A percentile compares a stretch with the other conserved stretches of the same genome.
Conservation (phyloP, 2,797 vertebrate genomes). For the Macropus fuliginosus region DNA sequence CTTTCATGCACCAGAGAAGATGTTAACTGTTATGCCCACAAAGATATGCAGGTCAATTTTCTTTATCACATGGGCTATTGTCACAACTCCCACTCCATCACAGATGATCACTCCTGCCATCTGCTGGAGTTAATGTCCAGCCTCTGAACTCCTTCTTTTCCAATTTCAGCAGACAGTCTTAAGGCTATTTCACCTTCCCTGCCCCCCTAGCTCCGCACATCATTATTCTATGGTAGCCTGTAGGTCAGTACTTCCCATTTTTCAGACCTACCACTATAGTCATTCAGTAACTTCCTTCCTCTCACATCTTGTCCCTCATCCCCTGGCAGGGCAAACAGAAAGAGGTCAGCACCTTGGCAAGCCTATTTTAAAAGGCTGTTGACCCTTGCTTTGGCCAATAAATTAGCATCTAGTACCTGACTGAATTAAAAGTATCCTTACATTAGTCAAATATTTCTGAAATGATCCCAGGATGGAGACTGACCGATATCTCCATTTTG, state of each 20-base stretch:
- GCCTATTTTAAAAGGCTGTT: not conserved
- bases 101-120: not conserved
- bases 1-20: not conserved
- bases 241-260: not conserved
- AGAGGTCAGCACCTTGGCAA: not conserved
- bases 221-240: not conserved
- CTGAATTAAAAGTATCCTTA: constrained; percentile 16
- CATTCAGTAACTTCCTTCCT: constrained; percentile 25
- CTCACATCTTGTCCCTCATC: not conserved
- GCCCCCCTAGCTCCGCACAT: not conserved
- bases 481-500: not conserved
- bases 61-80: not conserved
- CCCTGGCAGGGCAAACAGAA: not conserved
- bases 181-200: not conserved
- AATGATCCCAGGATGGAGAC: not conserved
- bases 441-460: not conserved
- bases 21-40: not conserved
- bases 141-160: not conserved
- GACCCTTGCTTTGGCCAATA: not conserved
- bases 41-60: no score
- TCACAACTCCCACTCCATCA: not conserved
- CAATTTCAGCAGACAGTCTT: not conserved
- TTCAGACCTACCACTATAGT: not conserved
- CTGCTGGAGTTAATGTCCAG: not conserved
- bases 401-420: not conserved